Percentiles rank a stretch among this genome's conserved stretches.
Evolutionary conservation across 2,113 vertebrate genomes (phyloP).

Genomic region (Nothocercus nigrocapillus): DNA sequence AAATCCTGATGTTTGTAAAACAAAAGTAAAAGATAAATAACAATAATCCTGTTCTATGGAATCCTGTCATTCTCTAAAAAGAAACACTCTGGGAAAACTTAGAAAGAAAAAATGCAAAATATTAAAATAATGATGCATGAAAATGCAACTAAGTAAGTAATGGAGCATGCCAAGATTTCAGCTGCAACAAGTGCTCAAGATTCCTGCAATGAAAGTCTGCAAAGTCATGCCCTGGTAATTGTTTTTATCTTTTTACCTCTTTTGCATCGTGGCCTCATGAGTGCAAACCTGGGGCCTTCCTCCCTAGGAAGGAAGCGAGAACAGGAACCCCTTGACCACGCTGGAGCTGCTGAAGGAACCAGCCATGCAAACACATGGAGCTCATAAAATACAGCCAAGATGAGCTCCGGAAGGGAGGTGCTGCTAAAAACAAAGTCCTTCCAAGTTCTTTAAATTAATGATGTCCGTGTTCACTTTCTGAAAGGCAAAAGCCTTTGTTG

Average conservation of each 20-base stretch:
- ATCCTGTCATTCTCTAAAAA: background rate
- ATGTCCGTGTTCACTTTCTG: background rate
- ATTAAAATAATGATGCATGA: background rate
- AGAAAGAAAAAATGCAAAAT: background rate
- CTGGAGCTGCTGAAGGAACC: background rate
- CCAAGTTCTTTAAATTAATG: background rate
- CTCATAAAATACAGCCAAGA: background rate
- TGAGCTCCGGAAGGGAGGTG: background rate
- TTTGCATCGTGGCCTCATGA: background rate
- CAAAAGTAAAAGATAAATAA: background rate
- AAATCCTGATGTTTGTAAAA: background rate
- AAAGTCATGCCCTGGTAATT: background rate
- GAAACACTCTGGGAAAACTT: background rate
- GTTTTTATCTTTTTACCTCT: background rate
- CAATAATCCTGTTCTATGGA: background rate
- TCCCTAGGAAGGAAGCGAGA: background rate
- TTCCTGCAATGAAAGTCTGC: background rate
- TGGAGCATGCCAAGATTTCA: background rate
- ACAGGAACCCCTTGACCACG: background rate
- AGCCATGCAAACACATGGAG: background rate
- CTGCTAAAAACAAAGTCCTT: background rate
- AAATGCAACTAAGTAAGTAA: background rate
- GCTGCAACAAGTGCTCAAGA: background rate
- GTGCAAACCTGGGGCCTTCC: too few relatives aligned
- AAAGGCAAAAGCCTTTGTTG: background rate